Base-by-base conservation (phyloP, 1,140 invertebrate species). In the Steinernema feltiae region DNA sequence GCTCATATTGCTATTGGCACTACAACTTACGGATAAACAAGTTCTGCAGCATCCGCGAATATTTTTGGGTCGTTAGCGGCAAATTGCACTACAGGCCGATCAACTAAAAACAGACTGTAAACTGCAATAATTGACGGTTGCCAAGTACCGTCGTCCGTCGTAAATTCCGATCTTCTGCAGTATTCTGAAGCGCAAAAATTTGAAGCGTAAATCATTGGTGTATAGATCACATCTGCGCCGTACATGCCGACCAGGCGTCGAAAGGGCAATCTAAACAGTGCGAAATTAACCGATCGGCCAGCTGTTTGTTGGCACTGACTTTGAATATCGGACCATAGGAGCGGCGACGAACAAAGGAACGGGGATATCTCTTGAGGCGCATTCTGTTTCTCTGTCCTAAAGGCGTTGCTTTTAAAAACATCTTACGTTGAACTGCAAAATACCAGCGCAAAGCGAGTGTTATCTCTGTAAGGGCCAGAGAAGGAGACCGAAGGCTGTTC, bases 281-380 rank as follows among this genome's bases (percentile, higher is more conserved):
- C 7, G 17, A n/a, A 32, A 63, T 32, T 31, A 71, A 32, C 7
- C 31, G 30, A 31, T 7, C 24, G 17, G 7, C 18, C 17, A 17
- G 7, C 0, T 41, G 7, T n/a, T 41, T 7, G 31, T n/a, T 17
- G 0, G 30, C 18, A 31, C 89, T 89, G 88, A 92, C 91, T 94
- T 96, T 84, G 94, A 96, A 83, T 96, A 97, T 82, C 94, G 90
- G 32, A 97, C 94, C 94, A 97, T 97, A 3, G 94, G 94, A 17
- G 94, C 94, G 15, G 53, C 53, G 7, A 63, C 53, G 24, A 63
- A 63, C 24, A 63, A 27, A 3, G 53, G 53, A 27, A 63, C 53
- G 12, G 53, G 15, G 7, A 63, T 63, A 27, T 63, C 53, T 27
- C 53, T 63, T 12, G 15, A n/a, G 24, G 24, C 24, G 24, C 53